Evolutionary conservation across 2,113 vertebrate species (phyloP).

Genomic region (Typhlomys cinereus): DNA sequence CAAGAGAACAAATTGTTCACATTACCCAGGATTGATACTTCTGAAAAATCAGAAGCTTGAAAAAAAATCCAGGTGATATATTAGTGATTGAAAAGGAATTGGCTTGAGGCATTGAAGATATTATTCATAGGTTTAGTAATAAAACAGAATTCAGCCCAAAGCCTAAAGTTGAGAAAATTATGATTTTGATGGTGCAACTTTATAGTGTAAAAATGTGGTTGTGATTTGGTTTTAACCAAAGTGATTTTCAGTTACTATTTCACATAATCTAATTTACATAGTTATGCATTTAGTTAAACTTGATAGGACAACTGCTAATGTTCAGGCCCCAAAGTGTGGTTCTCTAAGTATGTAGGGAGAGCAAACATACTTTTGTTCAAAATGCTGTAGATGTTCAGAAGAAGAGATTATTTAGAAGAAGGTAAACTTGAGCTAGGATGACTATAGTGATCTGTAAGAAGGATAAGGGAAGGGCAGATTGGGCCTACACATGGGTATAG

Average conservation of each 20-base stretch:
- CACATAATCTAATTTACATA: neutral
- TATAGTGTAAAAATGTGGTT: slow-evolving; percentile 14
- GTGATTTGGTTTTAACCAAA: slow-evolving; percentile 33
- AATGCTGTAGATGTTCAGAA: neutral
- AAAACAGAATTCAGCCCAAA: neutral
- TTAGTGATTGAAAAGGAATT: slow-evolving; percentile 41
- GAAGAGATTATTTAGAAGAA: slow-evolving; percentile 27
- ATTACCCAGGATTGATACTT: neutral
- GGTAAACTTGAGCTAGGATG: neutral
- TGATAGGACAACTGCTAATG: neutral
- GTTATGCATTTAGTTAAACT: neutral
- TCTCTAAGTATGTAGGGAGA: neutral
- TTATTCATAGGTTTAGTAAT: slow-evolving; percentile 26
- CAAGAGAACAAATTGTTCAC: neutral
- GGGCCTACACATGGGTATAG: neutral
- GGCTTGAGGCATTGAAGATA: slow-evolving; percentile 1
- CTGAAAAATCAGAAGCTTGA: neutral
- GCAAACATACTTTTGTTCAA: neutral
- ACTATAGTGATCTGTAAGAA: neutral
- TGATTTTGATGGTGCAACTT: slow-evolving; percentile 24
- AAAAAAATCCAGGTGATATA: slow-evolving; percentile 8
- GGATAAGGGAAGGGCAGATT: neutral
- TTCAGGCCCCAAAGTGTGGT: neutral
- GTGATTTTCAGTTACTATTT: neutral
- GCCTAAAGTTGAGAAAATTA: slow-evolving; percentile 5